Base-by-base conservation (phyloP, 2,797 vertebrate species). In the Oophaga sylvatica region DNA sequence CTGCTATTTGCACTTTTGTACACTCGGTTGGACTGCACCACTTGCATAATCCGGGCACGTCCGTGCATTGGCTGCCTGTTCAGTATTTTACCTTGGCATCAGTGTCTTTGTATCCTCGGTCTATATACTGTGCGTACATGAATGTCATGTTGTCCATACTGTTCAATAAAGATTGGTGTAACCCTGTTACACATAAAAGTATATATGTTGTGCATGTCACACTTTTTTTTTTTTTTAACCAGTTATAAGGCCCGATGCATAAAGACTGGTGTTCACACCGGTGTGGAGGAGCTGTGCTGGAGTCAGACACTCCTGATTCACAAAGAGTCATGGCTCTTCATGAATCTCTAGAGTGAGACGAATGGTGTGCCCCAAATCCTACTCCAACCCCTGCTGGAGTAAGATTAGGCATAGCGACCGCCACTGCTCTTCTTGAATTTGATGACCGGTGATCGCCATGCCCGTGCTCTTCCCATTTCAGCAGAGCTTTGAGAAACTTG, bases 121-220 rank as follows among this genome's bases (percentile, higher is more conserved):
- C 26, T 41, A n/a, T 35, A 31, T 73, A 83, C 81, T 83, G 65
- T 83, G 67, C 60, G 83, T 76, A 62, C 13, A 62, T 73, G 56
- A 84, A 76, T 84, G 83, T n/a, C 83, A 62, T 75, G 57, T 17
- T 83, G 17, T 73, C 48, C 67, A 31, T 68, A 80, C 62, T 81
- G 62, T 65, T 81, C 80, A 81, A 84, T 84, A 84, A 84, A 84
- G 53, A 84, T 76, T 76, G 56, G 20, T 63, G 85, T 71, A 60
- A 59, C 63, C 15, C 78, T 60, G 41, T 12, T 53, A 76, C 73
- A 76, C 20, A 79, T 9, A 35, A 76, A 53, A n/a, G 20, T 7
- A 26, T 26, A 15, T 0, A 26, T 77, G 22, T 56, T 41, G 10
- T 53, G 13, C 4, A 5, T 75, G 41, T 75, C 35, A 11, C 45